Evolutionary conservation across 2,113 vertebrate species (phyloP), one percentile per base, ranked within the genome.

Genomic region (Melanerpes formicivorus): DNA sequence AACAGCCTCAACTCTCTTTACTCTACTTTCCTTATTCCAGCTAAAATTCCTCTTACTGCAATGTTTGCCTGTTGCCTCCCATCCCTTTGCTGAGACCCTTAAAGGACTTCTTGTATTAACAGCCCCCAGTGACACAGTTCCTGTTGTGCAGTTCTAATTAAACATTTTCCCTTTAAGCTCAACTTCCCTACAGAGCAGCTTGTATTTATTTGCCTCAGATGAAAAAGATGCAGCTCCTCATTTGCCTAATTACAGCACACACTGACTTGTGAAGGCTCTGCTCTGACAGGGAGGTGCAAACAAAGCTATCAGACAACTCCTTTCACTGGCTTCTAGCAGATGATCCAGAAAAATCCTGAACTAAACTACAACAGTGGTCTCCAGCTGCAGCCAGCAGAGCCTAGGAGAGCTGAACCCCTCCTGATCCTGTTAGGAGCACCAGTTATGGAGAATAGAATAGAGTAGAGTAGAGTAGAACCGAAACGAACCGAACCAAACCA

Each of bases 341-440:
- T 0, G 18, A 60, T 18, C 27, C 56, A 77, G 67, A 48, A 30
- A 54, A 90, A 21, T 6, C 55, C 46, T 50, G 11, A 50, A 23
- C 10, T 11, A 30, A 79, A 56, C 9, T 3, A 19, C 58, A 72
- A 0, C 5, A 1, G 14, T 12, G 44, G 17, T 30, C 63, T 50
- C 18, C 77, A 58, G 55, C 55, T 32, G 48, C 10, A 8, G 40
- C 0, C 15, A 5, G 17, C 27, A 67, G 32, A 19, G 18, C 21
- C 3, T 2, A 22, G 14, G 27, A 6, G 27, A 60, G 15, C 27
- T 0, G 12, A 56, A 70, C n/a, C 30, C 27, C 46, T 10, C 1
- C 3, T 5, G 48, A 18, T 14, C 18, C 4, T 0, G 1, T 19
- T 0, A 18, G 14, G 56, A 73, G 11, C 2, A 55, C 34, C 13